Evolutionary conservation across 1,140 invertebrate genomes (phyloP).

Genomic region (Monomorium pharaonis): DNA sequence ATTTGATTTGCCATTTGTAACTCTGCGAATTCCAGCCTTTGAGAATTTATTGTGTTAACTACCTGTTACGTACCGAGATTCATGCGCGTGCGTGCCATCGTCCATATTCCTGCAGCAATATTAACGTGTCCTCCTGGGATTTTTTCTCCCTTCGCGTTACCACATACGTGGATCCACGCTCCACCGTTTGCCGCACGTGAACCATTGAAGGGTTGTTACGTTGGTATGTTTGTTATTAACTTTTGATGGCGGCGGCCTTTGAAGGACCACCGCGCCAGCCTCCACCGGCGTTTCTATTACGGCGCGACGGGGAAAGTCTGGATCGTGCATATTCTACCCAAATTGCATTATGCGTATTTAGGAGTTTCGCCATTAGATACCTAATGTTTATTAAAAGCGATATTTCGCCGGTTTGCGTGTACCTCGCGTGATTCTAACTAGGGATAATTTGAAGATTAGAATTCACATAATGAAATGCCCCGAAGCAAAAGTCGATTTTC

Average conservation of each 20-base stretch:
- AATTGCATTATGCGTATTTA: slow-evolving; percentile 48
- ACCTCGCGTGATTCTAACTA: slow-evolving; percentile 1
- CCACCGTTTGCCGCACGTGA: not conserved
- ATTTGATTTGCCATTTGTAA: slow-evolving; percentile 67
- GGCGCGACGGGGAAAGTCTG: not conserved
- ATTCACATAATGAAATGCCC: not conserved
- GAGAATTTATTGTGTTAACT: slow-evolving; percentile 71
- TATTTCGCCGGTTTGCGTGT: slow-evolving; percentile 1
- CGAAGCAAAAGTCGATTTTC: not conserved
- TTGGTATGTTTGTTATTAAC: slow-evolving; percentile 57
- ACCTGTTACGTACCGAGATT: slow-evolving; percentile 61
- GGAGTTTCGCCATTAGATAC: slow-evolving; percentile 21
- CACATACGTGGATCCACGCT: no score
- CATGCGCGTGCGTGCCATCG: not conserved
- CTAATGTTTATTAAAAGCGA: slow-evolving; percentile 42
- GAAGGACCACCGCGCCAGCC: not conserved
- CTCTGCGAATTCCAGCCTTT: slow-evolving; percentile 53
- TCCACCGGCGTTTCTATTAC: slow-evolving; percentile 1
- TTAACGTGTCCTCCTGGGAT: slow-evolving; percentile 50
- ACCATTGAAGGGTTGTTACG: slow-evolving; percentile 46
- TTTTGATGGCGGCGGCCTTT: slow-evolving; percentile 23
- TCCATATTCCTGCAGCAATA: slow-evolving; percentile 19
- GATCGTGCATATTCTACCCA: slow-evolving; percentile 32
- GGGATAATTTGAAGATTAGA: slow-evolving; percentile 17
- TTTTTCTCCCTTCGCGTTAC: not conserved